phyloP scores from a whole-genome alignment of 1,140 invertebrate species.

The Carcinoscorpius rotundicauda region DNA sequence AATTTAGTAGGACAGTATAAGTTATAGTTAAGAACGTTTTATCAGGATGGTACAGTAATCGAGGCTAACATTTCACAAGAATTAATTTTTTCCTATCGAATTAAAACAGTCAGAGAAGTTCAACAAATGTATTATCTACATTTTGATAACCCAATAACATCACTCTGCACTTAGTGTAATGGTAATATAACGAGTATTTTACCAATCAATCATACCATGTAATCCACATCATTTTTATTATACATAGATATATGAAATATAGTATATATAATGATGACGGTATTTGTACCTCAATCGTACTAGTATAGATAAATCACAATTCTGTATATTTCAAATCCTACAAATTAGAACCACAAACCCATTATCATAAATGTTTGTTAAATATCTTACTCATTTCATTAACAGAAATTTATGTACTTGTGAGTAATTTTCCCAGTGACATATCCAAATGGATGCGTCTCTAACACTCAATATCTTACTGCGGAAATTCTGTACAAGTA shows the following conservation, averaged over 20 bases:
- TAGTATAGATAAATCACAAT: no score
- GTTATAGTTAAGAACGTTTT: not conserved
- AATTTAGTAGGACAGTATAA: not conserved
- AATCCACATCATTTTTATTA: no score
- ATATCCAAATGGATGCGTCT: not conserved
- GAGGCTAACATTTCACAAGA: not conserved
- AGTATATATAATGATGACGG: no score
- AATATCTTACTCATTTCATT: not conserved
- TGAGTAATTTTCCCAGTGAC: not conserved
- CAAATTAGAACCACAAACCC: not conserved
- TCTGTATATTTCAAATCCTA: no score
- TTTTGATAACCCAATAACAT: no score
- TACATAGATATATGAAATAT: no score
- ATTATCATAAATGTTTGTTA: not conserved
- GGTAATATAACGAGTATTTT: no score
- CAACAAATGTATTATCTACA: no score
- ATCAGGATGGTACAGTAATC: not conserved
- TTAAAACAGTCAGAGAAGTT: no score
- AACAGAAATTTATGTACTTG: not conserved
- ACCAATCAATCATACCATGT: no score
- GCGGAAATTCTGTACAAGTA: not conserved
- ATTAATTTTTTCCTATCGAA: not conserved
- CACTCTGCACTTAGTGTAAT: no score
- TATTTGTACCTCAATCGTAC: no score
- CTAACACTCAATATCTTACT: not conserved